Percentiles rank a stretch among this genome's conserved stretches.
Conservation (phyloP, 1,140 invertebrate genomes). For the Brachionus rotundiformis region DNA sequence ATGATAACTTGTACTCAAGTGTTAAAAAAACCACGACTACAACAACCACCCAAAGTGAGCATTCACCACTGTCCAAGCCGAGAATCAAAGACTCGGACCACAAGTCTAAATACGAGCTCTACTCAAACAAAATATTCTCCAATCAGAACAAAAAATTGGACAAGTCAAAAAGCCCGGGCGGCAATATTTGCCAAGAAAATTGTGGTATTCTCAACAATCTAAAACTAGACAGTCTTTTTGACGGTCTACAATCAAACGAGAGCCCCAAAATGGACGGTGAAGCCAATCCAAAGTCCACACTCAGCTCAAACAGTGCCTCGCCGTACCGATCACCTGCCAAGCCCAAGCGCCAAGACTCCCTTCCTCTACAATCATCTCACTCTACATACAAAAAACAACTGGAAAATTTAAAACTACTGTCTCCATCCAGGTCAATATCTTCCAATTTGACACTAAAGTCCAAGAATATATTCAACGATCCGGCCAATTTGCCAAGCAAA, state of each 20-base stretch:
- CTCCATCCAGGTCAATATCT: neutral
- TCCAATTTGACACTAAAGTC: neutral
- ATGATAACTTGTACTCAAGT: conserved; percentile 45
- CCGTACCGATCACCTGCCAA: neutral
- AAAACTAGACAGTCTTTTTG: conserved; percentile 19
- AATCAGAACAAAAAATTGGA: conserved; percentile 27
- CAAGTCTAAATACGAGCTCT: conserved; percentile 22
- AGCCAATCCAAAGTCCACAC: neutral
- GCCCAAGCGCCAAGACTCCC: neutral
- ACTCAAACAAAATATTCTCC: conserved; percentile 5
- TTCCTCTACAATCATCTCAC: neutral
- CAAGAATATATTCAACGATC: conserved; percentile 3
- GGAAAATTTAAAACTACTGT: conserved; percentile 19
- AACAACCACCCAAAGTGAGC: neutral
- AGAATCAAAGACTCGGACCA: neutral
- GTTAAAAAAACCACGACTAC: neutral
- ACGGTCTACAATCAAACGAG: conserved; percentile 10
- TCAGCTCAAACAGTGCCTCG: neutral
- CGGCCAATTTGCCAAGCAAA: conserved; percentile 29
- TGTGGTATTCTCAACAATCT: conserved; percentile 8
- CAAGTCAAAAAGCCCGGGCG: neutral
- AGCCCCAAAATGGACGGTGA: neutral
- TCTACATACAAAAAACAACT: conserved; percentile 18
- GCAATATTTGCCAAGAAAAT: neutral
- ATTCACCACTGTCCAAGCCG: neutral